Conservation (phyloP, 37 sponge, comb jelly and placozoan genomes). For the Lycopodina hypogea region DNA sequence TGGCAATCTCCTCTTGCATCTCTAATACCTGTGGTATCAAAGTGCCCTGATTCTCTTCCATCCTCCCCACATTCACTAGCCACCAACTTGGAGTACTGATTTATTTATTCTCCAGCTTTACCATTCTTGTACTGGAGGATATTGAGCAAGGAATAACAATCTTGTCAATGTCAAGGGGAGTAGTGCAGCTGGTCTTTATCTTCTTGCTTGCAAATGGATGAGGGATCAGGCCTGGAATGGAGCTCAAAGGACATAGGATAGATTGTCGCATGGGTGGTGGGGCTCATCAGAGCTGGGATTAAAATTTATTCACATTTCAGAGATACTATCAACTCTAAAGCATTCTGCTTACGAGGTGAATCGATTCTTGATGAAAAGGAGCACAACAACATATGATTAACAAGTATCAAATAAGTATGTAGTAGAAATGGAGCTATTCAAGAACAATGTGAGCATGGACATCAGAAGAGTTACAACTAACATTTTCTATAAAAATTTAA, state of each 20-base stretch:
- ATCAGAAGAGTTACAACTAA: too few species aligned
- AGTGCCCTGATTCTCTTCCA: not conserved
- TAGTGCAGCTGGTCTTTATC: slow-evolving; percentile 20
- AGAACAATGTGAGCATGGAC: too few species aligned
- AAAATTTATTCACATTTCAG: not conserved
- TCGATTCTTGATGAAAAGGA: not conserved
- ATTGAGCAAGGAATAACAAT: slow-evolving; percentile 79
- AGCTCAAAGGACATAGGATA: not conserved
- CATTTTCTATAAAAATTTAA: too few species aligned
- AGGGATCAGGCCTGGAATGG: slow-evolving; percentile 1
- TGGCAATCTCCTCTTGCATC: too few species aligned
- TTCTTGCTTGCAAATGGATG: slow-evolving; percentile 17
- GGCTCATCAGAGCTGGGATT: not conserved
- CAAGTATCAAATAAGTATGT: not conserved
- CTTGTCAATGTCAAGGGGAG: slow-evolving; percentile 72
- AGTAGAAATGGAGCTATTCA: too few species aligned
- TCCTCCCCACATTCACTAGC: not conserved
- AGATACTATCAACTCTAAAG: not conserved
- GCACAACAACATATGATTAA: not conserved
- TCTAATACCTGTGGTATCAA: not conserved
- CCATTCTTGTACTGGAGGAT: slow-evolving; percentile 60
- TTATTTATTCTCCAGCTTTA: slow-evolving; percentile 85
- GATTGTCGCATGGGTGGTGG: slow-evolving; percentile 5
- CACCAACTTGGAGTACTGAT: slow-evolving; percentile 84
- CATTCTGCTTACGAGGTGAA: not conserved